Conservation (phyloP, 2,113 vertebrate genomes). For the Cephalopholis sonnerati region DNA sequence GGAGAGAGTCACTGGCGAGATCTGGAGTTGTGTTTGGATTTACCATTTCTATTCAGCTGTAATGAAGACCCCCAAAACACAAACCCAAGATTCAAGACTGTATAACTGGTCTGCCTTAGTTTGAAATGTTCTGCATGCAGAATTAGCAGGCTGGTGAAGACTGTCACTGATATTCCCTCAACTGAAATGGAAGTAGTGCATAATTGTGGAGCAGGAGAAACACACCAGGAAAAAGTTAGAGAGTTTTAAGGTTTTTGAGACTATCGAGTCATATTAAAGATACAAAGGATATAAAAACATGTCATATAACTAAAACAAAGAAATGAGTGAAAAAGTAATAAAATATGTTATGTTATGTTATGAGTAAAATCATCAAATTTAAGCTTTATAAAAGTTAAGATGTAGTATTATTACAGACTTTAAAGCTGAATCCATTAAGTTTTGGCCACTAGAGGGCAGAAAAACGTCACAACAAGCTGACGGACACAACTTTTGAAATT, state of each 20-base stretch:
- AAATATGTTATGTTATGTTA: background rate
- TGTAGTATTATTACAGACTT: background rate
- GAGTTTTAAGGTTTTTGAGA: background rate
- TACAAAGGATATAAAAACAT: background rate
- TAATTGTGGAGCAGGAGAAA: background rate
- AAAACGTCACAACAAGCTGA: background rate
- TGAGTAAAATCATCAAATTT: background rate
- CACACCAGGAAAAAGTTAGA: too few species aligned
- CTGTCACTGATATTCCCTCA: background rate
- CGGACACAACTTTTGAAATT: background rate
- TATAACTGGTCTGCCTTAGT: background rate
- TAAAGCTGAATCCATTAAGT: too few species aligned
- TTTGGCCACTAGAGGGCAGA: background rate
- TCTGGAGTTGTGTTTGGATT: background rate
- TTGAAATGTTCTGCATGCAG: background rate
- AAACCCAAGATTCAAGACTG: rapidly evolving
- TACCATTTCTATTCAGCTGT: background rate
- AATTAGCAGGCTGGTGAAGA: background rate
- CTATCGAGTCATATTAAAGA: background rate
- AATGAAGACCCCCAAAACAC: background rate
- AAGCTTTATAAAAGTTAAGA: too few species aligned
- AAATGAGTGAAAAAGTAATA: too few species aligned
- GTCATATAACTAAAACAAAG: background rate
- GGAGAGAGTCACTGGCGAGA: constrained; percentile 2
- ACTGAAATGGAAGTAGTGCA: background rate